Percentiles rank a stretch among this genome's conserved stretches.
Conservation (phyloP, 2,888 invertebrate genomes). For the Mythimna impura region DNA sequence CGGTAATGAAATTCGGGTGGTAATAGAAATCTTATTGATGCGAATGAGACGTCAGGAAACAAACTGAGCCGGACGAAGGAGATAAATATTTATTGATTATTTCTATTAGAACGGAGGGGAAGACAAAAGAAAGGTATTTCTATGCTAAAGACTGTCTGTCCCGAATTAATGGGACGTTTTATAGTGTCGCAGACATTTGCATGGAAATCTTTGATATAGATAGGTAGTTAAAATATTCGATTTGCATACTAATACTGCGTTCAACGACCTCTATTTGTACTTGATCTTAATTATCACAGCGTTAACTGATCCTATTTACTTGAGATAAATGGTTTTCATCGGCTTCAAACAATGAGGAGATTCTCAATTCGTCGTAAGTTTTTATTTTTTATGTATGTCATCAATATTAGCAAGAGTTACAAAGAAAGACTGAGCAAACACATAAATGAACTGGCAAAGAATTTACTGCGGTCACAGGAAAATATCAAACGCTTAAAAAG, state of each 20-base stretch:
- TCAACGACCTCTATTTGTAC: conserved; percentile 47
- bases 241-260: conserved; percentile 55
- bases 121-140: conserved; percentile 65
- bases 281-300: conserved; percentile 24
- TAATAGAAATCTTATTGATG: conserved; percentile 67
- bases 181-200: conserved; percentile 55
- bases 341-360: too few species aligned
- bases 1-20: conserved; percentile 64
- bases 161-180: conserved; percentile 60
- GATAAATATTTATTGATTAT: conserved; percentile 70
- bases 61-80: conserved; percentile 57
- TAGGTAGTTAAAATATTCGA: conserved; percentile 62
- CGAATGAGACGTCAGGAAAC: conserved; percentile 64
- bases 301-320: conserved; percentile 30
- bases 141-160: conserved; percentile 61
- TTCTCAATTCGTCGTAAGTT: too few species aligned
- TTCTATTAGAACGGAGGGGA: conserved; percentile 58
- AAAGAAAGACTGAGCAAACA: too few species aligned
- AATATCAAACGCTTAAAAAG: too few species aligned
- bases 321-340: conserved; percentile 14
- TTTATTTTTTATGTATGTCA: too few species aligned
- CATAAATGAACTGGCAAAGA: too few species aligned
- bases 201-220: conserved; percentile 53
- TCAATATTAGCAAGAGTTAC: too few species aligned
- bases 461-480: too few species aligned